Evolutionary conservation across 2,888 invertebrate species (phyloP).

Genomic region (Omphaloscelis lunosa): DNA sequence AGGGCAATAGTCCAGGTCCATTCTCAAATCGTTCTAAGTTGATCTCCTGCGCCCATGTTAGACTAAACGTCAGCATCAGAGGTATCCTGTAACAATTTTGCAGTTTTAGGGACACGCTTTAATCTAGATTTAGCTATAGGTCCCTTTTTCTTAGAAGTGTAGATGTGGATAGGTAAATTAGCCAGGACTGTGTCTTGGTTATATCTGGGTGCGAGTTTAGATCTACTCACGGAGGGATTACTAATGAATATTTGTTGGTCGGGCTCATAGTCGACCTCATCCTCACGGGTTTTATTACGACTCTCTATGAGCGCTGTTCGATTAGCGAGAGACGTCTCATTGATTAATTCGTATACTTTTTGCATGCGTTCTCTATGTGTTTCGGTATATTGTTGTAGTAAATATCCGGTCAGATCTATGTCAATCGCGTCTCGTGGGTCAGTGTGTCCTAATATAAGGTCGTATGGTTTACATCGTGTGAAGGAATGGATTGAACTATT

Average conservation of each 20-base stretch:
- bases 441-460: slow-evolving; percentile 1
- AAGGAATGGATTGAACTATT: slow-evolving; percentile 10
- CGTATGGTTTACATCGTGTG: background rate
- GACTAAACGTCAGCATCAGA: background rate
- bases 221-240: slow-evolving; percentile 2
- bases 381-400: slow-evolving; percentile 1
- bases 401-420: background rate
- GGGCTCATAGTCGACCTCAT: slow-evolving; percentile 1
- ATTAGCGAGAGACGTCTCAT: slow-evolving; percentile 2
- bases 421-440: slow-evolving; percentile 3
- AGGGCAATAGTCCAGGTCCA: slow-evolving; percentile 6
- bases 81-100: slow-evolving; percentile 1
- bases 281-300: slow-evolving; percentile 6
- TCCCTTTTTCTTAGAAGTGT: background rate
- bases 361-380: slow-evolving; percentile 3
- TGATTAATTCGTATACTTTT: slow-evolving; percentile 1
- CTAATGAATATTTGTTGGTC: slow-evolving; percentile 9
- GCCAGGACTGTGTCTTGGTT: background rate
- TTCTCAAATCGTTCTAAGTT: background rate
- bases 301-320: slow-evolving; percentile 2
- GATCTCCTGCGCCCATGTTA: background rate
- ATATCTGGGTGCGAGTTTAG: slow-evolving; percentile 6
- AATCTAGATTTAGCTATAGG: no score
- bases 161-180: slow-evolving; percentile 1
- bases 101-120: background rate